phyloP scores from a whole-genome alignment of 2,797 vertebrate genomes.

The Cygnus olor region DNA sequence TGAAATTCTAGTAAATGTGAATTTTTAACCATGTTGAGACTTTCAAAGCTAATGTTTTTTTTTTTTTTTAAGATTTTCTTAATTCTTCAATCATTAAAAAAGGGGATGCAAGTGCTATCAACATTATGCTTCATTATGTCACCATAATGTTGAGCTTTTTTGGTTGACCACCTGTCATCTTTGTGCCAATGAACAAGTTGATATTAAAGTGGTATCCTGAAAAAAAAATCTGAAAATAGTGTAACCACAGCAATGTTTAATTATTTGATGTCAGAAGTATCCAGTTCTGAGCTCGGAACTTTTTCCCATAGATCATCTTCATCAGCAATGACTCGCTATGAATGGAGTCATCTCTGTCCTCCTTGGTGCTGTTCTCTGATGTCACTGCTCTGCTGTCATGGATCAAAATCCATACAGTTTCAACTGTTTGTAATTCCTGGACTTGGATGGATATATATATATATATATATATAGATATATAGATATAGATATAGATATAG shows the following conservation, averaged over 20 bases:
- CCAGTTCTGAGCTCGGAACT: not conserved
- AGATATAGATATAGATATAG: too few species aligned
- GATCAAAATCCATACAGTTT: not conserved
- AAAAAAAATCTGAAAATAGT: not conserved
- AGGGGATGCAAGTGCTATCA: not conserved
- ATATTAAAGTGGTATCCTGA: not conserved
- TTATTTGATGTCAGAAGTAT: not conserved
- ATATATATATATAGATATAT: too few species aligned
- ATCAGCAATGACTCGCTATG: accelerated
- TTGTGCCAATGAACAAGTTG: not conserved
- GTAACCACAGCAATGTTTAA: not conserved
- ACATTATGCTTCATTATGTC: accelerated
- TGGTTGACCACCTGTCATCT: not conserved
- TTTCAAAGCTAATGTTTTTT: not conserved
- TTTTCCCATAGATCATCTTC: not conserved
- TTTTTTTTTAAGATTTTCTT: not conserved
- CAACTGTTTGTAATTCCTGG: not conserved
- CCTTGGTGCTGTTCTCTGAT: not conserved
- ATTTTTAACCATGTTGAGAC: not conserved
- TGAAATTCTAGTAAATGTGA: not conserved
- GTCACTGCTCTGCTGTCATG: not conserved
- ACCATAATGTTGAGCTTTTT: not conserved
- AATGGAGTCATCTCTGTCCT: not conserved
- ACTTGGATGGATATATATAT: too few species aligned
- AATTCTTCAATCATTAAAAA: not conserved